These are phyloP conservation scores for Ophiodon elongatus DNA, from an alignment of 2,113 vertebrate genomes.

Conservation along the genomic window DNA sequence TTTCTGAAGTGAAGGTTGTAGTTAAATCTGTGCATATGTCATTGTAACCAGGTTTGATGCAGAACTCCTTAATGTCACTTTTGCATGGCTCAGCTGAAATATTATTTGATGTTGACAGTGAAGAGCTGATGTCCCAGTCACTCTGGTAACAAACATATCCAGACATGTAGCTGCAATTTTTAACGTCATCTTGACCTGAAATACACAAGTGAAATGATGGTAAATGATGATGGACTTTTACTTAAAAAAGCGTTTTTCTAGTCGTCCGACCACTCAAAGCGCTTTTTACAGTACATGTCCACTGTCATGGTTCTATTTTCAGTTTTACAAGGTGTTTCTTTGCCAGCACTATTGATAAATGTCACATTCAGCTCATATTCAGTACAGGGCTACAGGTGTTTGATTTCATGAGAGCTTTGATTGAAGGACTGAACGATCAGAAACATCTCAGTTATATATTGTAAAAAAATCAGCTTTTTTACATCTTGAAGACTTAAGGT, in stretches of 20 bases:
- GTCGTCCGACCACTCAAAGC: too few relatives aligned
- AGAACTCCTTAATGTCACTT: accelerated
- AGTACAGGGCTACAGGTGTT: constrained; percentile 69
- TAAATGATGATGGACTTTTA: too few relatives aligned
- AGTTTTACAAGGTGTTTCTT: accelerated
- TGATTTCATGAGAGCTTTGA: accelerated
- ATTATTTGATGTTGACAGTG: neutral
- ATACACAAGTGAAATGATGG: constrained; percentile 31
- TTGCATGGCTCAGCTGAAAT: accelerated
- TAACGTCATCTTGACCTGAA: constrained; percentile 9
- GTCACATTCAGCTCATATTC: constrained; percentile 26
- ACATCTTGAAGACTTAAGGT: too few relatives aligned
- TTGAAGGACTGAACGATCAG: accelerated
- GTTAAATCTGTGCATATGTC: constrained; percentile 47
- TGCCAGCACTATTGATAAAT: accelerated
- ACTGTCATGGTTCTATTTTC: accelerated
- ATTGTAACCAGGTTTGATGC: neutral
- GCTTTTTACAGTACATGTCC: constrained; percentile 26
- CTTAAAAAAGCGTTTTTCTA: too few relatives aligned
- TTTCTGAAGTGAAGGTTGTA: neutral
- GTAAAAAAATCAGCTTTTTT: too few relatives aligned
- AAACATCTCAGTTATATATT: too few relatives aligned
- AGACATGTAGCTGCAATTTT: accelerated
- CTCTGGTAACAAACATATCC: constrained; percentile 32
- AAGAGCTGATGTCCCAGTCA: constrained; percentile 30